Percentiles rank a stretch among this genome's conserved stretches.
phyloP scores from a whole-genome alignment of 2,888 invertebrate species.

The Drosophila diplacantha region DNA sequence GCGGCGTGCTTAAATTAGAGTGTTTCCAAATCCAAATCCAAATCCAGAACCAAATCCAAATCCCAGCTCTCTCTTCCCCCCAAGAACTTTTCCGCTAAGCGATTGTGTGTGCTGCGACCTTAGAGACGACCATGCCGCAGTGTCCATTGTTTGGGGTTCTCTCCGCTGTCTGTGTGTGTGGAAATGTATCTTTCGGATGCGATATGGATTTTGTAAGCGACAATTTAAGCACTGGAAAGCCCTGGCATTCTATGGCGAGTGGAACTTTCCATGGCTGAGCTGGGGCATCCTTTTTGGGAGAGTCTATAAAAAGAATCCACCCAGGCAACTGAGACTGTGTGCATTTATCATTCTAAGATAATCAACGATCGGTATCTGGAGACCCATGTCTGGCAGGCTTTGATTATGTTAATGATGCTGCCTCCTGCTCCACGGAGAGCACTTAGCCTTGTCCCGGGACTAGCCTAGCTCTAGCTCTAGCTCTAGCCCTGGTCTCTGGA shows the following conservation, averaged over 20 bases:
- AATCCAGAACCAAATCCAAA: conserved; percentile 15
- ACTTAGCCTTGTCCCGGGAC: conserved; percentile 6
- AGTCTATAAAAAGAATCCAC: conserved; percentile 34
- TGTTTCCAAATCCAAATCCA: conserved; percentile 39
- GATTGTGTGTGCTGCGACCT: conserved; percentile 29
- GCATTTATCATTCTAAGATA: conserved; percentile 47
- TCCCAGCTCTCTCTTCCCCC: not conserved
- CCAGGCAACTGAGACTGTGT: not conserved
- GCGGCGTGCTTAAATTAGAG: conserved; percentile 9
- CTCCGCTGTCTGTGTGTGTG: not conserved
- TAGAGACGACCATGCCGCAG: conserved; percentile 13
- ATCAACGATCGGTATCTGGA: conserved; percentile 29
- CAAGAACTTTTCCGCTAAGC: conserved; percentile 42
- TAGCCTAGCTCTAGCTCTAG: too few species aligned
- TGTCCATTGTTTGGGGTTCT: not conserved
- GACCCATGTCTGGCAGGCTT: conserved; percentile 25
- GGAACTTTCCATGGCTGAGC: conserved; percentile 30
- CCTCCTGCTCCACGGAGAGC: conserved; percentile 1
- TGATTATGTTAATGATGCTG: conserved; percentile 47
- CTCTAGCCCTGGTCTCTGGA: not conserved
- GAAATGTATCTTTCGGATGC: conserved; percentile 4
- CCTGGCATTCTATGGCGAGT: not conserved
- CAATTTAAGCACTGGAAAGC: conserved; percentile 11
- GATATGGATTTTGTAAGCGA: conserved; percentile 14
- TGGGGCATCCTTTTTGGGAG: conserved; percentile 14